Evolutionary conservation across 2,797 vertebrate species (phyloP).

Genomic region (Onychomys arenicola): DNA sequence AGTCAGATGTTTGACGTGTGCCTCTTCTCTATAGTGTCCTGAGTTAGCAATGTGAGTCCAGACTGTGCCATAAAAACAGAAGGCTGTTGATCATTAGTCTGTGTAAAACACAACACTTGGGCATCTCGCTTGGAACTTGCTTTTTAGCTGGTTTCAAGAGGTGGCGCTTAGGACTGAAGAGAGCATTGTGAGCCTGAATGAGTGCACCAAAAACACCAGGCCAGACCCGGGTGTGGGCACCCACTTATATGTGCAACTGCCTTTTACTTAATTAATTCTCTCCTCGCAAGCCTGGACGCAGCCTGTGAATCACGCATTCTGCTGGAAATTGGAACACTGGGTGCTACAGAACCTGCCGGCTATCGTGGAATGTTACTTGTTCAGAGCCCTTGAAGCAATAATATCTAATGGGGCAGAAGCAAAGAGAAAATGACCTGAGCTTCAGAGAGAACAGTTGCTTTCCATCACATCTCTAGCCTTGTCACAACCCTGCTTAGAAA

Average conservation of each 20-base stretch:
- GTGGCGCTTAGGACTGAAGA: slow-evolving; percentile 81
- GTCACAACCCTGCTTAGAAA: slow-evolving; percentile 67
- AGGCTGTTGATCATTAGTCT: slow-evolving; percentile 73
- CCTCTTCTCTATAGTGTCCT: slow-evolving; percentile 51
- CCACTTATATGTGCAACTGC: slow-evolving; percentile 80
- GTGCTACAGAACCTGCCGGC: slow-evolving; percentile 63
- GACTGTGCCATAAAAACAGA: slow-evolving; percentile 72
- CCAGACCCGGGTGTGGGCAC: slow-evolving; percentile 75
- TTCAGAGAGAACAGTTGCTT: slow-evolving; percentile 71
- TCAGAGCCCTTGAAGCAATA: slow-evolving; percentile 77
- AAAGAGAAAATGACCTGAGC: slow-evolving; percentile 72
- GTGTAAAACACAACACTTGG: slow-evolving; percentile 74
- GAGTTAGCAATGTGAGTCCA: slow-evolving; percentile 41
- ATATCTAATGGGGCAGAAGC: slow-evolving; percentile 80
- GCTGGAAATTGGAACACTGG: slow-evolving; percentile 73
- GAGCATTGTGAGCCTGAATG: slow-evolving; percentile 79
- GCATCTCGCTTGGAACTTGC: slow-evolving; percentile 71
- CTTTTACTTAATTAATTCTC: slow-evolving; percentile 83
- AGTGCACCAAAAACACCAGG: slow-evolving; percentile 79
- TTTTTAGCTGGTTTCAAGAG: slow-evolving; percentile 82
- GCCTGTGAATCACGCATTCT: slow-evolving; percentile 77
- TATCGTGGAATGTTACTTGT: slow-evolving; percentile 73
- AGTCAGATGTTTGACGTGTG: neutral
- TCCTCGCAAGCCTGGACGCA: slow-evolving; percentile 73
- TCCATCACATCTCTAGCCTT: slow-evolving; percentile 71